Conservation (phyloP, 2,113 vertebrate genomes). For the Bothrops jararaca region DNA sequence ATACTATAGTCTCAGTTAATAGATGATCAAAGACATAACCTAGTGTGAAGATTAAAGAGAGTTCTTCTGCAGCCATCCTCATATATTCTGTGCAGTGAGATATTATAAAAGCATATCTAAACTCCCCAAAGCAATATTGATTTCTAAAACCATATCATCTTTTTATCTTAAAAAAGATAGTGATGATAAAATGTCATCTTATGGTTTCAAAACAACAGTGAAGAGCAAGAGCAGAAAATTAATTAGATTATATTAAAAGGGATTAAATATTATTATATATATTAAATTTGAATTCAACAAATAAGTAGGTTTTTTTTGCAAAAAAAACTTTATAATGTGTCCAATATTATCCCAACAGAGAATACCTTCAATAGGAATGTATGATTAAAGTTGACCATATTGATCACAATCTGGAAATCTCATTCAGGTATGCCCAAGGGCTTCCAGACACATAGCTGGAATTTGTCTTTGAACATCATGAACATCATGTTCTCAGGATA, state of each 20-base stretch:
- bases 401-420: constrained; percentile 5
- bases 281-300: constrained; percentile 35
- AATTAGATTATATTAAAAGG: constrained; percentile 56
- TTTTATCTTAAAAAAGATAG: constrained; percentile 62
- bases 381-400: constrained; percentile 11
- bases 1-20: constrained; percentile 65
- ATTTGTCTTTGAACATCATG: background rate
- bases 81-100: constrained; percentile 41
- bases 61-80: constrained; percentile 45
- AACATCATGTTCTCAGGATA: background rate
- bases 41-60: constrained; percentile 56
- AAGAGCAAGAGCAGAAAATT: constrained; percentile 60
- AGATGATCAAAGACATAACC: constrained; percentile 62
- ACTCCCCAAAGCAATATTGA: constrained; percentile 61
- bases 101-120: constrained; percentile 61
- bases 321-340: background rate
- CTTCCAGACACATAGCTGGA: background rate
- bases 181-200: constrained; percentile 58
- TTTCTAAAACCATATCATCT: constrained; percentile 64
- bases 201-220: constrained; percentile 59
- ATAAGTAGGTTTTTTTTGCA: constrained; percentile 12
- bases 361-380: background rate
- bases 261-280: constrained; percentile 37
- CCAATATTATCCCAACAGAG: background rate
- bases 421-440: background rate